Percentiles rank a stretch among this genome's conserved stretches.
These are phyloP conservation scores for Chymomyza amoena DNA, from an alignment of 2,888 invertebrate species.

Conservation along the genomic window DNA sequence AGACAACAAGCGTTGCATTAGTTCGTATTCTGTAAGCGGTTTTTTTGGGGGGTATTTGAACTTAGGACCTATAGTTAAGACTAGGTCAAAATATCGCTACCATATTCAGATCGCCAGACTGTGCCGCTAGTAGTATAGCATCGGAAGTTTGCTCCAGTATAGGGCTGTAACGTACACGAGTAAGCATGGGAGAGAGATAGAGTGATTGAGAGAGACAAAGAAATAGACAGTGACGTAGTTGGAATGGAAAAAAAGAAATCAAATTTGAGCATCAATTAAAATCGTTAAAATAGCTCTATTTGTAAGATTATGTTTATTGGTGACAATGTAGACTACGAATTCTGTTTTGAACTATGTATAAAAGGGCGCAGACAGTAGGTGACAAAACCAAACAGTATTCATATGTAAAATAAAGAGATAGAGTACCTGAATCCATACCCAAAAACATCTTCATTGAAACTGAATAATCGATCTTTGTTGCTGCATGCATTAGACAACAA, in stretches of 20 bases:
- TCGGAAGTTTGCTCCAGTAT: conserved; percentile 90
- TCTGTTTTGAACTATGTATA: background rate
- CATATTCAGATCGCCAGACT: conserved; percentile 88
- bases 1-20: conserved; percentile 2
- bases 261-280: background rate
- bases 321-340: background rate
- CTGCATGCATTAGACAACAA: conserved; percentile 83
- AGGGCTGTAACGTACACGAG: conserved; percentile 80
- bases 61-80: conserved; percentile 5
- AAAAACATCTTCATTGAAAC: conserved; percentile 88
- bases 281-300: background rate
- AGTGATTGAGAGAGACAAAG: conserved; percentile 17
- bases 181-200: conserved; percentile 11
- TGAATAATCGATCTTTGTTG: conserved; percentile 89
- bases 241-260: background rate
- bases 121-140: conserved; percentile 89
- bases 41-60: no score
- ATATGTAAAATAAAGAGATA: conserved; percentile 14
- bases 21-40: no score
- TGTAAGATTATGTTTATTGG: background rate
- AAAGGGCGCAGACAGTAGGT: conserved; percentile 1
- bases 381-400: conserved; percentile 13
- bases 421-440: conserved; percentile 79
- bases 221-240: conserved; percentile 14
- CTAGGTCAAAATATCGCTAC: conserved; percentile 78